Percentiles rank a stretch among this genome's conserved stretches.
phyloP scores from a whole-genome alignment of 2,888 invertebrate genomes.

The Drosophila maculinotata region DNA sequence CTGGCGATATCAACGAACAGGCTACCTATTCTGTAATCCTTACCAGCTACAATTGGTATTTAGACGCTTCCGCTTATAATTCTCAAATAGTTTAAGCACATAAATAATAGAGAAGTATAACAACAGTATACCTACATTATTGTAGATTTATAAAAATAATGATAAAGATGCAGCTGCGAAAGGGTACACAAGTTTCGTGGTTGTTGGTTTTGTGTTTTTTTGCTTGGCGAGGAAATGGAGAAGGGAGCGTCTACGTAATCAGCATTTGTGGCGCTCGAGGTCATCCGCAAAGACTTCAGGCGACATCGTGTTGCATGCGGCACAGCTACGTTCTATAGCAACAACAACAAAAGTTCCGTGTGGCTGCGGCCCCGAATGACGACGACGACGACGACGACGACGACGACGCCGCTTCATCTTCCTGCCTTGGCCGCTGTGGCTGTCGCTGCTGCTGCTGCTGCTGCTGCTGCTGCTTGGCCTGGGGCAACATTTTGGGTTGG shows the following conservation, averaged over 20 bases:
- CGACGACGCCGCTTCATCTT: conserved; percentile 68
- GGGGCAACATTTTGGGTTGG: conserved; percentile 75
- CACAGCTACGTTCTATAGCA: conserved; percentile 59
- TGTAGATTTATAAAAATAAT: no score
- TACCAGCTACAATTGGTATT: not conserved
- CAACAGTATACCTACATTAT: no score
- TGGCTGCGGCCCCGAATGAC: conserved; percentile 44
- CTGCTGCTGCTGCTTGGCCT: conserved; percentile 49
- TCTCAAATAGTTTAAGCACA: conserved; percentile 1
- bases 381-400: conserved; percentile 56
- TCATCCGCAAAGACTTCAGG: conserved; percentile 76
- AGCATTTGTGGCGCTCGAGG: conserved; percentile 81
- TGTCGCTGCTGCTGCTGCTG: conserved; percentile 36
- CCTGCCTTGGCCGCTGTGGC: conserved; percentile 52
- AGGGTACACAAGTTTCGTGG: conserved; percentile 34
- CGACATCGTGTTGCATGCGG: conserved; percentile 74
- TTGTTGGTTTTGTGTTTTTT: conserved; percentile 8
- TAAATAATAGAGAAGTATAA: not conserved
- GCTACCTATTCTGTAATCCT: conserved; percentile 5
- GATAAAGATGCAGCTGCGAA: not conserved
- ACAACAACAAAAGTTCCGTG: conserved; percentile 63
- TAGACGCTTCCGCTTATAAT: not conserved
- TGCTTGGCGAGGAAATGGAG: conserved; percentile 51
- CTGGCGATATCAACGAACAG: conserved; percentile 27
- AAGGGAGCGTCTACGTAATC: conserved; percentile 74